Evolutionary conservation across 2,888 invertebrate species (phyloP), one percentile per base, ranked within the genome.

Genomic region (Metopia argyrocephala): DNA sequence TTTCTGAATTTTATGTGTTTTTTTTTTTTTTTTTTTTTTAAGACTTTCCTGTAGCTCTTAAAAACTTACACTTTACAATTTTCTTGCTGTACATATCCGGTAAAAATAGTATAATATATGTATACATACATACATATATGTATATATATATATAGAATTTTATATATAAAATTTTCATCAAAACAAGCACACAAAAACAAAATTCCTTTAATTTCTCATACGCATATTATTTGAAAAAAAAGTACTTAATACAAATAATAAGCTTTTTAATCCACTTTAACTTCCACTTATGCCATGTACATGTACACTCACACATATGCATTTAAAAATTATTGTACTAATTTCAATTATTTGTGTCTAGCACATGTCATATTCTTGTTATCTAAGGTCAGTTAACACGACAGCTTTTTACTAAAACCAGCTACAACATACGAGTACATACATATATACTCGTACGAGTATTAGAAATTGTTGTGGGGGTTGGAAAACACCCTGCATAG

Each of bases 361-460:
- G 76, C 80, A 80, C 80, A 76, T 80, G 80, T 80, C 80, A 78
- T 71, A 64, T 80, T 76, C 62, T 59, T 74, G 74, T 81, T 81
- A 81, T 78, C 81, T 78, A 75, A 81, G 81, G 81, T 81, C 81
- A 81, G 81, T 81, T 74, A 78, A 70, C 74, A 76, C 68, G 64
- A 74, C 61, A 78, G 65, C 78, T 78, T 78, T 75, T 65, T 27
- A 31, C 46, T 59, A 68, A 75, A 21, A 52, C 15, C 65, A 27
- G 54, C 57, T 23, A 59, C 12, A 31, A 59, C 65, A 27, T 61
- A 38, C 28, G 15, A 54, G 38, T 62, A 45, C 38, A 46, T 25
- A 57, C 20, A 48, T 31, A 59, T 12, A 21, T 9, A 21, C 28
- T n/a, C n/a, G n/a, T n/a, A n/a, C n/a, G n/a, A n/a, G n/a, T n/a